Base-by-base conservation (phyloP, 2,888 invertebrate genomes). In the Melieria crassipennis region DNA sequence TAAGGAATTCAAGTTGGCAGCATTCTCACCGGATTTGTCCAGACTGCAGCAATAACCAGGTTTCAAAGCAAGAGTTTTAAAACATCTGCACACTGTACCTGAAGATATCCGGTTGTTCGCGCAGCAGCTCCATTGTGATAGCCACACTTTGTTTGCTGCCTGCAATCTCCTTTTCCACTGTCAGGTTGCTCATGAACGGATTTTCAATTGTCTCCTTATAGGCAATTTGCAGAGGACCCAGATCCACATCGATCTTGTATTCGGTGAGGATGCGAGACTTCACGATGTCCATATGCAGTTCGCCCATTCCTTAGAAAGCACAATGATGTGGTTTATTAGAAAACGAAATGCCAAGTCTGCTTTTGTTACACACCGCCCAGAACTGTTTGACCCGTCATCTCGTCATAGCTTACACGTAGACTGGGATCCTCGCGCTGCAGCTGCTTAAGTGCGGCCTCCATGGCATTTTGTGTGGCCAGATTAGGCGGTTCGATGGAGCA, bases 401-500 rank as follows among this genome's bases (percentile, higher is more conserved):
- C 84, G 82, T 97, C 93, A 11, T 90, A 87, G 57, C 88, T 88
- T 7, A 97, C 94, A 75, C 92, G 87, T 62, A 97, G 88, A 84
- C 96, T 96, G 4, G 99, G 98, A 88, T 98, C 98, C 87, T 98
- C 98, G 13, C 94, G 88, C 83, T 92, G 91, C 66, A 99, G 87
- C 83, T 95, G 92, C 5, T 87, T 88, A 43, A 99, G 88, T 0
- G 98, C 98, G 11, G 88, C 87, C 77, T 98, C 98, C 79, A 98
- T 88, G 0, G 91, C 88, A 58, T 87, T 87, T 87, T 97, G 96
- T 72, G 90, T 89, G 1, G 93, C 89, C 78, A 92, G 83, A 78
- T 94, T 94, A 0, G 96, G 94, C 0, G 98, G 94, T 88, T 99
- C 99, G 75, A 99, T 93, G 1, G 96, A 94, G 85, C 99, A 98